Evolutionary conservation across 2,797 vertebrate genomes (phyloP).

Genomic region (Atherinosoma microstoma): DNA sequence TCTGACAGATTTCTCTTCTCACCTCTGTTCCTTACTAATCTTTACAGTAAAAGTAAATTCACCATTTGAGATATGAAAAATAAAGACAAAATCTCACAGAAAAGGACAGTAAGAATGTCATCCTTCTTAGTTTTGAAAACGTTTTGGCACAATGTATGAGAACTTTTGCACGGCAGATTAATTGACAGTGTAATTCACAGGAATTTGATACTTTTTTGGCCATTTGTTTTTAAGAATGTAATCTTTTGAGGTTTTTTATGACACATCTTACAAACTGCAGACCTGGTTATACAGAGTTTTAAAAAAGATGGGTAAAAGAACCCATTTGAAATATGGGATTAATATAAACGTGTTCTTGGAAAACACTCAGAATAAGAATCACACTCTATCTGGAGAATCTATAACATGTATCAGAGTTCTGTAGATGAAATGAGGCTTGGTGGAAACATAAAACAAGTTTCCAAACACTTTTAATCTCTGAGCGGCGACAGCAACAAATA

Average conservation of each 20-base stretch:
- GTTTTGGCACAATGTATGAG: background rate
- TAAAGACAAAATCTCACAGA: slow-evolving; percentile 11
- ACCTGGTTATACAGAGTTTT: background rate
- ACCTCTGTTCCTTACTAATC: slow-evolving; percentile 37
- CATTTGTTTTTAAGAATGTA: background rate
- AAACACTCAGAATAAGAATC: slow-evolving; percentile 41
- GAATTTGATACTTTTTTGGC: background rate
- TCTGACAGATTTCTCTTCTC: slow-evolving; percentile 47
- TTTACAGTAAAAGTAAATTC: slow-evolving; percentile 35
- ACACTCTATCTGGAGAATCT: slow-evolving; percentile 12
- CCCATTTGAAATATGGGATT: background rate
- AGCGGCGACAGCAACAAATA: slow-evolving; percentile 37
- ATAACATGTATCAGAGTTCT: slow-evolving; percentile 38
- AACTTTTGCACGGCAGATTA: background rate
- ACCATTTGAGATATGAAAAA: slow-evolving; percentile 15
- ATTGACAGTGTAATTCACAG: background rate
- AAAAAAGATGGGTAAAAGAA: background rate
- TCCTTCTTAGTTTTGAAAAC: background rate
- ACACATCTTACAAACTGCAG: background rate
- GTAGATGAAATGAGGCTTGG: slow-evolving; percentile 57
- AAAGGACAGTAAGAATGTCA: background rate
- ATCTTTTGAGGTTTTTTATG: background rate
- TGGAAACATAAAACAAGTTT: slow-evolving; percentile 34
- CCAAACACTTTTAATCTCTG: slow-evolving; percentile 27
- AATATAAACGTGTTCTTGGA: slow-evolving; percentile 11